Conservation (phyloP, 2,888 invertebrate genomes). For the Plutella xylostella region DNA sequence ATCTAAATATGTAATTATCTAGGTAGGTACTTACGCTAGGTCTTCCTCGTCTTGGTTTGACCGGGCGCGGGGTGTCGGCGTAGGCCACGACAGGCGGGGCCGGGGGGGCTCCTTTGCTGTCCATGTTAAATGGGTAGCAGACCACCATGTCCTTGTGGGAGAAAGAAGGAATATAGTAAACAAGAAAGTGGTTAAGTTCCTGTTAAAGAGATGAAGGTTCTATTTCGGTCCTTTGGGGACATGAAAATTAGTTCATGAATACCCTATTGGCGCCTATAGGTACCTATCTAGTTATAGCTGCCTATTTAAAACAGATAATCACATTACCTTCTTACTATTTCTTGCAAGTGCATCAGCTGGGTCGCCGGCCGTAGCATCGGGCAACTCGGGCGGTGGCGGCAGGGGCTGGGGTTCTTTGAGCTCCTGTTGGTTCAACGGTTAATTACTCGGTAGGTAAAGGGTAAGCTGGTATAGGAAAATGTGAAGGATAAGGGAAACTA, state of each 20-base stretch:
- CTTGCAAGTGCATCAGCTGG: too few species aligned
- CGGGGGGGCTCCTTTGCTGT: conserved; percentile 30
- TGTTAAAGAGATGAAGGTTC: too few species aligned
- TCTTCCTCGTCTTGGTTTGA: conserved; percentile 48
- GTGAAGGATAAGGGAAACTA: too few species aligned
- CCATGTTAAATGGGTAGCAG: conserved; percentile 59
- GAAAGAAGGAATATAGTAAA: background rate
- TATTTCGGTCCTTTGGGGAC: too few species aligned
- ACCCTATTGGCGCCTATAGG: background rate
- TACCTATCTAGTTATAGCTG: conserved; percentile 8
- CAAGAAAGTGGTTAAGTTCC: background rate
- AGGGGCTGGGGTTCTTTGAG: too few species aligned
- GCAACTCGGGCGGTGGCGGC: too few species aligned
- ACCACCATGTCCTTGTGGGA: conserved; percentile 46
- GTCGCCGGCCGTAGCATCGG: too few species aligned
- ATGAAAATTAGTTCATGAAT: too few species aligned
- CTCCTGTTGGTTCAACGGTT: too few species aligned
- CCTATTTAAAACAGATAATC: conserved; percentile 1
- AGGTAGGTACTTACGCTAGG: conserved; percentile 34
- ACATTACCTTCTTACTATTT: too few species aligned
- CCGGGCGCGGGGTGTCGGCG: conserved; percentile 33
- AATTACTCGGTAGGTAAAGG: too few species aligned
- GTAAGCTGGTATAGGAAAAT: too few species aligned
- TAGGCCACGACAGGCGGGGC: conserved; percentile 29
- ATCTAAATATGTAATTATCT: background rate